A percentile compares a stretch with the other conserved stretches of the same genome.
Evolutionary conservation across 2,113 vertebrate genomes (phyloP).

Genomic region (Rallus limicola): DNA sequence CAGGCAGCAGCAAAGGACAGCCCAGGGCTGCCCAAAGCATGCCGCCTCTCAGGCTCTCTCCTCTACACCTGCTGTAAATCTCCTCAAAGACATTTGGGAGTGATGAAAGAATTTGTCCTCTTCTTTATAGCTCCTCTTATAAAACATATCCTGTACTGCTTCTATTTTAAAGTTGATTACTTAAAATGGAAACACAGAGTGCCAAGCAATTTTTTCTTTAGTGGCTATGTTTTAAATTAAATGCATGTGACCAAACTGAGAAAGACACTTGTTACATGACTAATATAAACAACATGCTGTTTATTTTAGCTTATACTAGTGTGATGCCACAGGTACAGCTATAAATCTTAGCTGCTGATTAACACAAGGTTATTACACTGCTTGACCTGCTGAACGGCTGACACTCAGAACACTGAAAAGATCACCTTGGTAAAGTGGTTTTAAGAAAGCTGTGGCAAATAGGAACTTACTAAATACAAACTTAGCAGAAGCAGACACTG

Average conservation of each 20-base stretch:
- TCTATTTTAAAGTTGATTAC: conserved; percentile 62
- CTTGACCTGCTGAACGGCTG: conserved; percentile 67
- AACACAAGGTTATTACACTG: conserved; percentile 78
- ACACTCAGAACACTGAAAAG: conserved; percentile 76
- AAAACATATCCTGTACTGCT: conserved; percentile 65
- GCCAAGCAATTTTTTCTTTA: conserved; percentile 53
- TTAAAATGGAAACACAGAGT: conserved; percentile 67
- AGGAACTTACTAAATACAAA: conserved; percentile 76
- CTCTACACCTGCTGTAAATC: conserved; percentile 47
- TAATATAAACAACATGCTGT: conserved; percentile 57
- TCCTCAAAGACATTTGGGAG: conserved; percentile 47
- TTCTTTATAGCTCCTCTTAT: conserved; percentile 53
- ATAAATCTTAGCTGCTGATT: conserved; percentile 83
- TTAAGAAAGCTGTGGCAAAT: conserved; percentile 79
- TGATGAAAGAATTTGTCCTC: conserved; percentile 58
- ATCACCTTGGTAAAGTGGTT: conserved; percentile 76
- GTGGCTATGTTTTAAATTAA: conserved; percentile 51
- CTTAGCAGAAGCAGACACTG: conserved; percentile 74
- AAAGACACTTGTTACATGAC: conserved; percentile 40
- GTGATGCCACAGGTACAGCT: conserved; percentile 65
- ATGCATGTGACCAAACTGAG: conserved; percentile 29
- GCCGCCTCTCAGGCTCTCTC: background rate
- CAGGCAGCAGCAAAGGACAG: background rate
- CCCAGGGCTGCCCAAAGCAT: background rate
- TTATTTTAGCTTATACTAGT: conserved; percentile 64